Base-by-base conservation (phyloP, 2,113 vertebrate species). In the Paradisaea rubra region DNA sequence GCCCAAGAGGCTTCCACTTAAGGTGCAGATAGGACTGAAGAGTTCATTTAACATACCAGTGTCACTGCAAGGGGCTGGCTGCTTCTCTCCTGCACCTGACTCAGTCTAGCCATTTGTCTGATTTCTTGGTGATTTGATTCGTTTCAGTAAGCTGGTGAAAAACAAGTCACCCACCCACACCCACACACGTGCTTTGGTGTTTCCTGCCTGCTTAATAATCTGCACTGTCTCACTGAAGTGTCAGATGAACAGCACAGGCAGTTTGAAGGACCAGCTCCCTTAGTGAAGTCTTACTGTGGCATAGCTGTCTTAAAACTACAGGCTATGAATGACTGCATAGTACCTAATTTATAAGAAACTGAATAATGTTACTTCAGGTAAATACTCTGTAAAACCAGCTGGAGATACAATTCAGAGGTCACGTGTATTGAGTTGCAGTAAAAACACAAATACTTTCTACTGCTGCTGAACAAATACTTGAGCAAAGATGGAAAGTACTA, bases 151-250 rank as follows among this genome's bases (percentile, higher is more conserved):
- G 57, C 78, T 88, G 74, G 70, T 94, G 85, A 89, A 91, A 95
- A 96, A 94, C 84, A 94, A 76, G 81, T 87, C 45, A 22, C 52
- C 18, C 12, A 19, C 44, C 42, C 45, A 39, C 60, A 47, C n/a
- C 21, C 49, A 30, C 42, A 24, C 60, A 2, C 0, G 0, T 10
- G 31, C 16, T 93, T 74, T 91, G 81, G 50, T 42, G 37, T 94
- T 96, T 96, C 93, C 93, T 94, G 88, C 88, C 88, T 82, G 53
- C 61, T 82, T 79, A 64, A 56, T 89, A 81, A 87, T 50, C 57
- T 45, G 42, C 86, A 61, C 37, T 49, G 35, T 52, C 68, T 93
- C 10, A 3, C 41, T 31, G n/a, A 53, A 70, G 60, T 4, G 0
- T 56, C 60, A 42, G 49, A 33, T 19, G 49, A 86, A 16, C 68